Conservation (phyloP, 2,797 vertebrate species). For the Anguilla obscura region DNA sequence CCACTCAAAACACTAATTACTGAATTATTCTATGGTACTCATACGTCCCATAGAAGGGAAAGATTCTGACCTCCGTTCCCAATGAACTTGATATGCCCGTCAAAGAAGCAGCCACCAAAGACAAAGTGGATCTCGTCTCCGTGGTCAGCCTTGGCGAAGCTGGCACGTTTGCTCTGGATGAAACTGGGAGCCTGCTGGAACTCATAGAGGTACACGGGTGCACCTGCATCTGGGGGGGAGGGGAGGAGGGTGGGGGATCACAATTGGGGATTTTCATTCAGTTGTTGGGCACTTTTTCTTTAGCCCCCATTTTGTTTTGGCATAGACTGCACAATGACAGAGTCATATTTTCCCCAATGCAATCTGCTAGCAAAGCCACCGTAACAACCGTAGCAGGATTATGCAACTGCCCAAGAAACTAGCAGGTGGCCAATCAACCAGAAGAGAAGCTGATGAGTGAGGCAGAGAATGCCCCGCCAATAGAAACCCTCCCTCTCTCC, state of each 20-base stretch:
- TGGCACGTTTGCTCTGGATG: conserved; percentile 59
- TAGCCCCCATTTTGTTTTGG: background rate
- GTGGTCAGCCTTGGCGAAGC: conserved; percentile 79
- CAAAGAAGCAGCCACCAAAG: conserved; percentile 75
- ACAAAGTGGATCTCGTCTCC: conserved; percentile 74
- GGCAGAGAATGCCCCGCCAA: no score
- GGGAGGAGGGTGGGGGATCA: background rate
- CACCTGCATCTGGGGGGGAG: conserved; percentile 62
- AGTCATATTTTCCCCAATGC: no score
- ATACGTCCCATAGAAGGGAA: background rate
- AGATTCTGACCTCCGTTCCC: conserved; percentile 29
- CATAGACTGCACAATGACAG: no score
- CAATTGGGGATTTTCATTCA: background rate
- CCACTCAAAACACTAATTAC: background rate
- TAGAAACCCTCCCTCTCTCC: no score
- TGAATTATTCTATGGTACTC: background rate
- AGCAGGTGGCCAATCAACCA: no score
- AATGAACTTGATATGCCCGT: conserved; percentile 59
- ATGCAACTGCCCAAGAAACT: no score
- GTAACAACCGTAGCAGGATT: no score
- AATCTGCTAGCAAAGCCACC: no score
- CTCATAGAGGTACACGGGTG: conserved; percentile 82
- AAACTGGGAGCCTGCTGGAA: conserved; percentile 69
- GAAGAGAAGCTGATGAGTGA: no score
- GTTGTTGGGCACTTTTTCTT: background rate